Percentiles rank a stretch among this genome's conserved stretches.
phyloP scores from a whole-genome alignment of 2,888 invertebrate species.

The Chouioia cunea region DNA sequence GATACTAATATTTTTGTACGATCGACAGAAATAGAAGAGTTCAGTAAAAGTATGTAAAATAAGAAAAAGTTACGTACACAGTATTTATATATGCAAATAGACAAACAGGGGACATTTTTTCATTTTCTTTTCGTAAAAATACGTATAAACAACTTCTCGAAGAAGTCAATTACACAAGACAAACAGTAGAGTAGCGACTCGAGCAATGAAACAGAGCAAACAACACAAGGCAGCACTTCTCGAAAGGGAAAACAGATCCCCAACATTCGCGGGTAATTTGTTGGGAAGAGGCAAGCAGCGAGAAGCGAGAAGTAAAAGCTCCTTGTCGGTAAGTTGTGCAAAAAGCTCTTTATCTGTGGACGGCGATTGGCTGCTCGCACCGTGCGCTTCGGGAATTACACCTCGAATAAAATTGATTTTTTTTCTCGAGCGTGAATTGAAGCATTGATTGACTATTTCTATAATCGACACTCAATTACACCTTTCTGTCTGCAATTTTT shows the following conservation, averaged over 20 bases:
- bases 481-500: slow-evolving; percentile 26
- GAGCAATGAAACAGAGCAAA: too few relatives aligned
- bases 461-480: slow-evolving; percentile 23
- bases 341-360: slow-evolving; percentile 13
- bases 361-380: slow-evolving; percentile 20
- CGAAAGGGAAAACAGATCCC: slow-evolving; percentile 15
- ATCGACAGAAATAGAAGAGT: too few relatives aligned
- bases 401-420: slow-evolving; percentile 58
- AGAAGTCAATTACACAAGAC: too few relatives aligned
- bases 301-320: too few relatives aligned
- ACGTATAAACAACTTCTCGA: too few relatives aligned
- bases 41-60: too few relatives aligned
- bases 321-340: neutral
- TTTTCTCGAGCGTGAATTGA: slow-evolving; percentile 55
- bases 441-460: slow-evolving; percentile 56
- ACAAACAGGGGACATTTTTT: too few relatives aligned
- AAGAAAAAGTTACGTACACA: too few relatives aligned
- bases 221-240: neutral
- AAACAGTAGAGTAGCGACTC: too few relatives aligned
- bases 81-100: too few relatives aligned
- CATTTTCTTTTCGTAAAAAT: too few relatives aligned
- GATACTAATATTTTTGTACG: too few relatives aligned
- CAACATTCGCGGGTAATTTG: slow-evolving; percentile 11
- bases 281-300: neutral
- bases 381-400: slow-evolving; percentile 15